A percentile compares a stretch with the other conserved stretches of the same genome.
These are phyloP conservation scores for Thereva nobilitata DNA, from an alignment of 2,888 invertebrate genomes.

Conservation along the genomic window DNA sequence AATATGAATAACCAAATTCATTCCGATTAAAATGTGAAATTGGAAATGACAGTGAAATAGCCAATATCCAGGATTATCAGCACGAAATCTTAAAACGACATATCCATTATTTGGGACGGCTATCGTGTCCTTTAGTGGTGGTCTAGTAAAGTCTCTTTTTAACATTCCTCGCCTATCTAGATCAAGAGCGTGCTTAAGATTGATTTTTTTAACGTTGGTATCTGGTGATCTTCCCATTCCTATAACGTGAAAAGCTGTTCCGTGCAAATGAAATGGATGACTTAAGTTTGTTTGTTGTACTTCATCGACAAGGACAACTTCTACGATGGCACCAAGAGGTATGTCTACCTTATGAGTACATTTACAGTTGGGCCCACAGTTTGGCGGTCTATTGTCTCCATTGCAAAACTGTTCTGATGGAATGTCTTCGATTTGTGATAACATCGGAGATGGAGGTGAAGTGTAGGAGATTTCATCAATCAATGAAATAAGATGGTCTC, in stretches of 20 bases:
- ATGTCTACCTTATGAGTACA: constrained; percentile 86
- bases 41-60: constrained; percentile 89
- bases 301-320: constrained; percentile 85
- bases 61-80: constrained; percentile 90
- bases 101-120: constrained; percentile 90
- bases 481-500: constrained; percentile 74
- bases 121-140: constrained; percentile 83
- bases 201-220: constrained; percentile 78
- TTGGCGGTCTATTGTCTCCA: constrained; percentile 73
- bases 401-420: constrained; percentile 77
- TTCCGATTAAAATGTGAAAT: constrained; percentile 85
- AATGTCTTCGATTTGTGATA: constrained; percentile 78
- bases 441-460: constrained; percentile 74
- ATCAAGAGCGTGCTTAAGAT: constrained; percentile 76
- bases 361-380: constrained; percentile 77
- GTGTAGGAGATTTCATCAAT: constrained; percentile 80
- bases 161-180: constrained; percentile 76
- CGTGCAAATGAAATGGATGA: constrained; percentile 89
- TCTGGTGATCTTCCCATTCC: constrained; percentile 83
- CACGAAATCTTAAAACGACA: constrained; percentile 79
- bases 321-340: constrained; percentile 80
- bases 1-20: constrained; percentile 81
- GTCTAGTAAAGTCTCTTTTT: constrained; percentile 73
- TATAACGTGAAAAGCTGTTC: constrained; percentile 77
- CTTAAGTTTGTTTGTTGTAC: constrained; percentile 78